A percentile compares a stretch with the other conserved stretches of the same genome.
These are phyloP conservation scores for Brachionus manjavacas DNA, from an alignment of 1,140 invertebrate genomes.

Conservation along the genomic window DNA sequence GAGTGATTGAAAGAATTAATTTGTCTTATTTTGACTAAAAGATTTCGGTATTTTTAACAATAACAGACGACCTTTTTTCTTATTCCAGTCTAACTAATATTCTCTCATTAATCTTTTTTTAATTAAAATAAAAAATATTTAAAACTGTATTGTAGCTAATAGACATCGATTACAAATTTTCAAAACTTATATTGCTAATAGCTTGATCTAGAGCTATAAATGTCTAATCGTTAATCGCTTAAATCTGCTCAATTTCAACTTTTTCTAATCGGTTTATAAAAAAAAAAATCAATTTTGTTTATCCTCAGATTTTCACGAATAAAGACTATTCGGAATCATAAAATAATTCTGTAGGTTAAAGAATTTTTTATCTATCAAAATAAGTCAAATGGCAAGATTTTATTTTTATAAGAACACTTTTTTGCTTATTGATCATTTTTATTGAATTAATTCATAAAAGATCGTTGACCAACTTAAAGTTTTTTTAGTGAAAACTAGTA, in stretches of 20 bases:
- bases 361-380: background rate
- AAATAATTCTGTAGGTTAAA: background rate
- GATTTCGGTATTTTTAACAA: slow-evolving; percentile 37
- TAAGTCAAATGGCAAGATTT: background rate
- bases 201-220: slow-evolving; percentile 5
- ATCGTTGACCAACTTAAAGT: too few species aligned
- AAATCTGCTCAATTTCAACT: background rate
- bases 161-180: slow-evolving; percentile 20
- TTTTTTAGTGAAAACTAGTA: too few species aligned
- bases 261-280: slow-evolving; percentile 6
- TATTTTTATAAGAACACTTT: too few species aligned
- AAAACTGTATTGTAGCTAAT: background rate
- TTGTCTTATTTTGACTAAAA: background rate
- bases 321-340: background rate
- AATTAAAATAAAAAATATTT: background rate
- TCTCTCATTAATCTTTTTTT: slow-evolving; percentile 18
- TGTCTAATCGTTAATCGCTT: slow-evolving; percentile 19
- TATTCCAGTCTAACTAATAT: background rate
- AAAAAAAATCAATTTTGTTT: background rate
- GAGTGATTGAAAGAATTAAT: background rate
- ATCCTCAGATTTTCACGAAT: background rate
- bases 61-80: slow-evolving; percentile 36
- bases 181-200: background rate
- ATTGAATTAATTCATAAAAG: too few species aligned
- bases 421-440: too few species aligned